Conservation (phyloP, 2,113 vertebrate species). For the Suricata suricatta region DNA sequence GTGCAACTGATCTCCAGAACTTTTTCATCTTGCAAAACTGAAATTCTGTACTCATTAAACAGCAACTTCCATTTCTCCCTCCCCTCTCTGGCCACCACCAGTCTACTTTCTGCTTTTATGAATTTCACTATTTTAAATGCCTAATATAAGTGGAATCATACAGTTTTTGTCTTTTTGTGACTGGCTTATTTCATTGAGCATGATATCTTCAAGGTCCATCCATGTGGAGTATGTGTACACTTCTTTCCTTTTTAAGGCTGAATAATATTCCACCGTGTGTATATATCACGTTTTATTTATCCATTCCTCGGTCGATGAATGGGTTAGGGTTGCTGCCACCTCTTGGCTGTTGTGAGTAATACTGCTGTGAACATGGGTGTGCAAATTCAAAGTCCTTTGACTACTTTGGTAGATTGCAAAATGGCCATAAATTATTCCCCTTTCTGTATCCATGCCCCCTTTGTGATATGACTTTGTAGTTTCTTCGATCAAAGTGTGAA, state of each 20-base stretch:
- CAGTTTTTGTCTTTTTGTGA: slow-evolving; percentile 14
- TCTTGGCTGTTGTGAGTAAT: slow-evolving; percentile 37
- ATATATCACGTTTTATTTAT: slow-evolving; percentile 1
- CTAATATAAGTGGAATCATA: background rate
- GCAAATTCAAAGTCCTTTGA: slow-evolving; percentile 34
- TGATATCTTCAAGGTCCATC: background rate
- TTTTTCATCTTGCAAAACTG: slow-evolving; percentile 24
- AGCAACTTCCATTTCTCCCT: background rate
- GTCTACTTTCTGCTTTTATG: background rate
- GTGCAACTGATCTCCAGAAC: background rate
- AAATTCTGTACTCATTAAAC: slow-evolving; percentile 4
- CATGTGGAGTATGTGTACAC: background rate
- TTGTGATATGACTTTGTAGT: slow-evolving; percentile 36
- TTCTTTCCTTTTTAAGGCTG: slow-evolving; percentile 13
- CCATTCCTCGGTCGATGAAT: background rate
- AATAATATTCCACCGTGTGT: slow-evolving; percentile 25
- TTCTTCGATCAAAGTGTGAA: background rate
- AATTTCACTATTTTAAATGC: slow-evolving; percentile 25
- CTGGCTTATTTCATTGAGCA: slow-evolving; percentile 38
- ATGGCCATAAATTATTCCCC: background rate
- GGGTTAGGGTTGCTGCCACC: background rate
- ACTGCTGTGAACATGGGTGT: background rate
- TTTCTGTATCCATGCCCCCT: background rate
- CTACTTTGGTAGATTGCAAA: slow-evolving; percentile 13
- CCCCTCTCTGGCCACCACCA: background rate